phyloP scores from a whole-genome alignment of 2,797 vertebrate species.

The Pygocentrus nattereri region DNA sequence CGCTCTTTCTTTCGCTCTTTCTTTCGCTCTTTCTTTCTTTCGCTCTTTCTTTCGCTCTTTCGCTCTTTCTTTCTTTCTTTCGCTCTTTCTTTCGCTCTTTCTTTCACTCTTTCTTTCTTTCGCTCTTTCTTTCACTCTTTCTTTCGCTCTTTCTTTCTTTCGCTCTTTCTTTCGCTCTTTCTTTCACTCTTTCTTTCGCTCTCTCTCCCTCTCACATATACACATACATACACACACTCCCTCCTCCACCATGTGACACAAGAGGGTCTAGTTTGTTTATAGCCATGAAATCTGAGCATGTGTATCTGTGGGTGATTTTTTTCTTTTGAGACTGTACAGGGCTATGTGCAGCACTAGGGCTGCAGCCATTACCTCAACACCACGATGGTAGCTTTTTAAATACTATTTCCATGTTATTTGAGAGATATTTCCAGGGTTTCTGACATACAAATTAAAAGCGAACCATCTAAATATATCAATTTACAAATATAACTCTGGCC shows the following conservation, averaged over 20 bases:
- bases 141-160: not conserved
- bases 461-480: not conserved
- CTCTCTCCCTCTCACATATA: not conserved
- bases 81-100: not conserved
- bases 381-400: not conserved
- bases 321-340: slow-evolving; percentile 2
- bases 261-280: slow-evolving; percentile 9
- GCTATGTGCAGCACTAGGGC: not conserved
- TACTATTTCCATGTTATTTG: not conserved
- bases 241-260: not conserved
- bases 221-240: not conserved
- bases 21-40: not conserved
- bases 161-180: not conserved
- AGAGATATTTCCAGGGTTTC: not conserved
- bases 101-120: not conserved
- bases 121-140: slow-evolving; percentile 2
- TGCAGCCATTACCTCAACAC: not conserved
- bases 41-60: too few relatives aligned
- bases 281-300: not conserved
- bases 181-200: not conserved
- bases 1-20: not conserved
- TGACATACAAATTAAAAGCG: not conserved
- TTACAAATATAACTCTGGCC: not conserved
- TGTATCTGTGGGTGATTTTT: not conserved
- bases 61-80: not conserved